phyloP scores from a whole-genome alignment of 1,140 invertebrate species.

The Trichonephila clavata region DNA sequence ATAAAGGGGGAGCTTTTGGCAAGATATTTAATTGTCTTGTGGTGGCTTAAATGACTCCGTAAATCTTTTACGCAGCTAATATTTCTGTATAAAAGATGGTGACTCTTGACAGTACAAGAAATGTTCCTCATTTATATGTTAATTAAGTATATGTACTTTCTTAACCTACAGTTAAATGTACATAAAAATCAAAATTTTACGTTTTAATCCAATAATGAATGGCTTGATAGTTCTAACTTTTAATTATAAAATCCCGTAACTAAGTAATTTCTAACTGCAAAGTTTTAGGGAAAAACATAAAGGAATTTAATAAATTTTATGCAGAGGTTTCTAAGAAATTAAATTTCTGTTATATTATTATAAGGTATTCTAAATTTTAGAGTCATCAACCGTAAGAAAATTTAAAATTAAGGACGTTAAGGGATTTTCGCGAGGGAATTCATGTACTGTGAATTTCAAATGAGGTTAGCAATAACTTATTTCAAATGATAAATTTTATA shows the following conservation, averaged over 20 bases:
- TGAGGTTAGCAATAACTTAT: too few species aligned
- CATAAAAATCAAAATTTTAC: background rate
- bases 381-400: too few species aligned
- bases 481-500: too few species aligned
- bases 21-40: conserved; percentile 48
- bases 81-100: conserved; percentile 37
- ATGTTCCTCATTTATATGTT: background rate
- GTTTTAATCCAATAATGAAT: background rate
- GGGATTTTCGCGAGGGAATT: too few species aligned
- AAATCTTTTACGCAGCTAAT: conserved; percentile 36
- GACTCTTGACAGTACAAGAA: conserved; percentile 8
- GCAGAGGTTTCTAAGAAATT: too few species aligned
- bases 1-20: conserved; percentile 30
- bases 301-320: too few species aligned
- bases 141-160: background rate
- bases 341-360: too few species aligned
- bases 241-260: background rate
- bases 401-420: too few species aligned
- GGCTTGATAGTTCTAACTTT: background rate
- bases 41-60: conserved; percentile 30
- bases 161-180: background rate
- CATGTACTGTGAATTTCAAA: too few species aligned
- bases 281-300: too few species aligned
- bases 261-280: too few species aligned
- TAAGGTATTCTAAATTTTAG: too few species aligned